phyloP scores from a whole-genome alignment of 2,888 invertebrate species.

The Pyrrhia umbra region DNA sequence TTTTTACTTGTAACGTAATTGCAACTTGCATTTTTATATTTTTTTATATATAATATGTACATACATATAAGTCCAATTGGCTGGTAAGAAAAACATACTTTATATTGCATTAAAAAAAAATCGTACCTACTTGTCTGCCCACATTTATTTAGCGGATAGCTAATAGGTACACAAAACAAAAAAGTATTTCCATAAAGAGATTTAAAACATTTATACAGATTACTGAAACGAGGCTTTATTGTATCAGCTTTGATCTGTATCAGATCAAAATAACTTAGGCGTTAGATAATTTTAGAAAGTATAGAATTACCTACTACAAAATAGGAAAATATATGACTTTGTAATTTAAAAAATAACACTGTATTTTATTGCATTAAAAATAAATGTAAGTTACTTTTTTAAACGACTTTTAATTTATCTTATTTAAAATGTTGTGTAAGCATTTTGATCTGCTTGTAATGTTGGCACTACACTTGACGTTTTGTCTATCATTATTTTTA shows the following conservation, averaged over 20 bases:
- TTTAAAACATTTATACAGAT: conserved; percentile 55
- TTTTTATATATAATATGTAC: conserved; percentile 39
- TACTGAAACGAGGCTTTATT: conserved; percentile 79
- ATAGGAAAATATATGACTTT: conserved; percentile 38
- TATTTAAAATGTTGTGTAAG: not conserved
- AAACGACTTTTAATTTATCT: conserved; percentile 56
- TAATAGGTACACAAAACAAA: not conserved
- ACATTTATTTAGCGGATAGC: not conserved
- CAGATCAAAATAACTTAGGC: conserved; percentile 77
- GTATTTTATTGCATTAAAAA: conserved; percentile 65
- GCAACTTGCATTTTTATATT: conserved; percentile 51
- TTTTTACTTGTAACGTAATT: conserved; percentile 31
- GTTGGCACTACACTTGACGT: not conserved
- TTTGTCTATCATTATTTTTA: not conserved
- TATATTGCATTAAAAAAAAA: conserved; percentile 12
- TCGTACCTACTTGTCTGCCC: conserved; percentile 1
- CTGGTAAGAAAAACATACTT: conserved; percentile 13
- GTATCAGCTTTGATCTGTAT: conserved; percentile 83
- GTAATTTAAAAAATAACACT: conserved; percentile 55
- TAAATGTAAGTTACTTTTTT: conserved; percentile 60
- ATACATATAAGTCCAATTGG: conserved; percentile 51
- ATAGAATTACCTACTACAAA: conserved; percentile 31
- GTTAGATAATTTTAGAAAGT: conserved; percentile 48
- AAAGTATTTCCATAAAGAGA: conserved; percentile 34
- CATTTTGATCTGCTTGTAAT: conserved; percentile 13